Evolutionary conservation across 2,797 vertebrate species (phyloP).

Genomic region (Tangara arthus): DNA sequence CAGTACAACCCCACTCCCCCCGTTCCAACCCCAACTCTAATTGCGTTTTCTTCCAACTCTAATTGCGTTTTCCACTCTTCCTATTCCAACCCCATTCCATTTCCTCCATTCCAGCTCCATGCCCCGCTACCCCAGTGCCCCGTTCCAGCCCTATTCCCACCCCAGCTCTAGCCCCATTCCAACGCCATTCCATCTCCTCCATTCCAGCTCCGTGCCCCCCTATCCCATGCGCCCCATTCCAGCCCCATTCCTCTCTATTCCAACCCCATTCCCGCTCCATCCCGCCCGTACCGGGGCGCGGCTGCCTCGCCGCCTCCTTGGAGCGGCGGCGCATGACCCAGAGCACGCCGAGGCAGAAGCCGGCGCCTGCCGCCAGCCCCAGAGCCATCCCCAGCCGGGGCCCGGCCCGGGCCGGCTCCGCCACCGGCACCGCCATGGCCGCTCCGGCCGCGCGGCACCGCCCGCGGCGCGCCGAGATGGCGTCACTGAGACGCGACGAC

Average conservation of each 20-base stretch:
- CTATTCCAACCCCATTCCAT: no score
- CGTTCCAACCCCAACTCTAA: not conserved
- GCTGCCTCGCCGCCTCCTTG: not conserved
- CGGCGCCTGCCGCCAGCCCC: not conserved
- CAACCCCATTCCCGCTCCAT: not conserved
- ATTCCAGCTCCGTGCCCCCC: no score
- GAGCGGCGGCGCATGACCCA: not conserved
- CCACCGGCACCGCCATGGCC: not conserved
- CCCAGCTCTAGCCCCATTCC: no score
- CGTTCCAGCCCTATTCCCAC: not conserved
- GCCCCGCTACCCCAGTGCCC: not conserved
- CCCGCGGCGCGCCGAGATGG: not conserved
- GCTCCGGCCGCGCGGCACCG: not conserved
- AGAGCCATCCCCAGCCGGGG: not conserved
- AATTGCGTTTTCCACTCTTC: no score
- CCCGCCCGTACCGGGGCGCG: not conserved
- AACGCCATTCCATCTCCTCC: no score
- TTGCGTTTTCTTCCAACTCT: not conserved
- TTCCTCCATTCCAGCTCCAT: not conserved
- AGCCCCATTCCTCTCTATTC: not conserved
- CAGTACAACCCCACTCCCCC: not conserved
- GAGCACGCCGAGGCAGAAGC: not conserved
- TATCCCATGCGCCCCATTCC: no score
- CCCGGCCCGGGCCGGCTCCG: not conserved
- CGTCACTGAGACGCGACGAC: not conserved